Evolutionary conservation across 2,797 vertebrate genomes (phyloP).

Genomic region (Sebastolobus altivelis): DNA sequence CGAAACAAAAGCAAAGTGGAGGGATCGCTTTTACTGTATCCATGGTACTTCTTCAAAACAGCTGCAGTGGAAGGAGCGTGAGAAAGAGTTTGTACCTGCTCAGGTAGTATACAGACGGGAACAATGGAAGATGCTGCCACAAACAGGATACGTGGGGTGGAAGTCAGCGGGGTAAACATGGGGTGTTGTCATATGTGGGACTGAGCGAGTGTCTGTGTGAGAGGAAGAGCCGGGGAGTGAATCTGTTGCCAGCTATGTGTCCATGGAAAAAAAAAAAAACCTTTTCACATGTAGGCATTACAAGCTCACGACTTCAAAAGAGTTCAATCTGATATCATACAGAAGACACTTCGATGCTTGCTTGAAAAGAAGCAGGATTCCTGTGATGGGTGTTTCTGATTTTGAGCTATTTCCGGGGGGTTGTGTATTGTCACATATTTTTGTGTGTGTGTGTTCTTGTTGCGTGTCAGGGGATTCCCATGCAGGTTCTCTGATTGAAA

Average conservation of each 20-base stretch:
- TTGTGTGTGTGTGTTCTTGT: constrained; percentile 39
- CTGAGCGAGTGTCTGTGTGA: constrained; percentile 44
- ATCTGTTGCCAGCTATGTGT: constrained; percentile 57
- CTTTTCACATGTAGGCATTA: constrained; percentile 68
- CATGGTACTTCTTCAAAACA: constrained; percentile 24
- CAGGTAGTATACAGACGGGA: constrained; percentile 63
- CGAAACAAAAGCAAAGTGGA: constrained; percentile 61
- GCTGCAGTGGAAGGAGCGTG: constrained; percentile 49
- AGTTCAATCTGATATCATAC: constrained; percentile 77
- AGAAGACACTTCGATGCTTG: constrained; percentile 55
- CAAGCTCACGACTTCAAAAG: constrained; percentile 72
- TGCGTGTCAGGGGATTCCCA: constrained; percentile 79
- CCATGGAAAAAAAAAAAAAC: constrained; percentile 50
- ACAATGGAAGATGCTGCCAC: constrained; percentile 68
- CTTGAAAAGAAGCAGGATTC: constrained; percentile 60
- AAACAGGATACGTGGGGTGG: constrained; percentile 80
- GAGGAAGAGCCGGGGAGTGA: constrained; percentile 38
- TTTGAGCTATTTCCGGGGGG: constrained; percentile 45
- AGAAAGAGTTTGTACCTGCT: constrained; percentile 68
- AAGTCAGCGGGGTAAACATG: constrained; percentile 72
- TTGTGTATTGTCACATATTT: constrained; percentile 61
- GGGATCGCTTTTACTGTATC: constrained; percentile 46
- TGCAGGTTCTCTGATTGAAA: constrained; percentile 77
- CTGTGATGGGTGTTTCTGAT: constrained; percentile 58
- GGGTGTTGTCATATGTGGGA: constrained; percentile 81